A percentile compares a stretch with the other conserved stretches of the same genome.
These are phyloP conservation scores for Macrosiphum euphorbiae DNA, from an alignment of 2,888 invertebrate genomes.

Conservation along the genomic window DNA sequence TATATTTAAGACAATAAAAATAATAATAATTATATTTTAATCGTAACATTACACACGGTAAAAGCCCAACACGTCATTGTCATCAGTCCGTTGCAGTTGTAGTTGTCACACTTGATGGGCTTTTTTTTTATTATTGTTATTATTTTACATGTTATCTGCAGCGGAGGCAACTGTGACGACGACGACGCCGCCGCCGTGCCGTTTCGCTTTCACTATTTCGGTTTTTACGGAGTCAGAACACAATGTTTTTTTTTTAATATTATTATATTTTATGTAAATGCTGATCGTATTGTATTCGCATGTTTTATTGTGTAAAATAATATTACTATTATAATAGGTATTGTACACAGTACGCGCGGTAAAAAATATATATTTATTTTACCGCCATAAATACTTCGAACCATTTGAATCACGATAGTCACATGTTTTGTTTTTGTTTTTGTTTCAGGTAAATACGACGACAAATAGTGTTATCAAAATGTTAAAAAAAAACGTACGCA, in stretches of 20 bases:
- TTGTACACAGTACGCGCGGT: neutral
- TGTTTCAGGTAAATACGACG: constrained; percentile 49
- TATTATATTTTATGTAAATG: neutral
- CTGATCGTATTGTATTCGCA: neutral
- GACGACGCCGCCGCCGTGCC: neutral
- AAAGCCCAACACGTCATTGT: neutral
- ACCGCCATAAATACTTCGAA: neutral
- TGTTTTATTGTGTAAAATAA: neutral
- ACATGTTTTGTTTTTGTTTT: constrained; percentile 21
- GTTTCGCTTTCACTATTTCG: constrained; percentile 50
- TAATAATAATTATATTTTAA: neutral
- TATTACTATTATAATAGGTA: neutral
- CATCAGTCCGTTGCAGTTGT: neutral
- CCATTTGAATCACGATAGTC: constrained; percentile 2
- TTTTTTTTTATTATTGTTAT: constrained; percentile 9
- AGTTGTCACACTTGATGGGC: neutral
- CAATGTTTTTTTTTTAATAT: neutral
- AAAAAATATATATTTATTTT: neutral
- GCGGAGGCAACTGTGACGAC: neutral
- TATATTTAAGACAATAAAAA: neutral
- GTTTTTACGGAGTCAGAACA: neutral
- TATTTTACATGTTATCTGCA: neutral
- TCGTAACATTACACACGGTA: neutral
- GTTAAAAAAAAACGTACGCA: neutral
- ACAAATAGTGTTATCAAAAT: neutral